phyloP scores from a whole-genome alignment of 2,888 invertebrate species.

The Leptinotarsa tumamoca region DNA sequence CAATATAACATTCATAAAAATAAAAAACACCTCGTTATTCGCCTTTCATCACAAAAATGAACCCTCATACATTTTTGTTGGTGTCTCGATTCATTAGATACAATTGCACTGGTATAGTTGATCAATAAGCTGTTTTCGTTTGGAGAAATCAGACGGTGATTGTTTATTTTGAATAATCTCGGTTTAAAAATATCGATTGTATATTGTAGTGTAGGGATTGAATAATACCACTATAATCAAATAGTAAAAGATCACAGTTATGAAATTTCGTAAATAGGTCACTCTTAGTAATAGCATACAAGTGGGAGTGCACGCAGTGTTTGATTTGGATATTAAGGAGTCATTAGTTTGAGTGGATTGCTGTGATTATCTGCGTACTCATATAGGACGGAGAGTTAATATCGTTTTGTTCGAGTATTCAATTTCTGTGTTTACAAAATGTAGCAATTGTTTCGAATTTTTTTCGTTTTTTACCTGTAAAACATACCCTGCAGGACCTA shows the following conservation, averaged over 20 bases:
- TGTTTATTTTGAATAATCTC: not conserved
- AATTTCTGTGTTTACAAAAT: too few species aligned
- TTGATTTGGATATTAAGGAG: constrained; percentile 11
- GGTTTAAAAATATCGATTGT: not conserved
- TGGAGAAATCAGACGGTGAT: not conserved
- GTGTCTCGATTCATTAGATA: too few species aligned
- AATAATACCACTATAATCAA: constrained; percentile 1
- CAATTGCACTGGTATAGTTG: too few species aligned
- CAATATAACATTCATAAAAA: too few species aligned
- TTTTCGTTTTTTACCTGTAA: too few species aligned
- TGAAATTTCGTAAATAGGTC: constrained; percentile 5
- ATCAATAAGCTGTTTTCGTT: not conserved
- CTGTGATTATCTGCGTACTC: constrained; percentile 1
- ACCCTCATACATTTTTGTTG: too few species aligned
- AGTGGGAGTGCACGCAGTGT: constrained; percentile 8
- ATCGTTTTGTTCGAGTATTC: not conserved
- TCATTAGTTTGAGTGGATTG: constrained; percentile 7
- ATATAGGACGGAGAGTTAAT: not conserved
- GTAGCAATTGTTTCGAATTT: too few species aligned
- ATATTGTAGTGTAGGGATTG: not conserved
- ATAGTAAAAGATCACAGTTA: not conserved
- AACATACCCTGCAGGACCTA: too few species aligned
- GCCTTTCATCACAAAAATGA: too few species aligned
- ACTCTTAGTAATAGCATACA: constrained; percentile 13
- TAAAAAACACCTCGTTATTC: too few species aligned